Conservation (phyloP, 2,797 vertebrate genomes). For the Phylloscopus collybita region DNA sequence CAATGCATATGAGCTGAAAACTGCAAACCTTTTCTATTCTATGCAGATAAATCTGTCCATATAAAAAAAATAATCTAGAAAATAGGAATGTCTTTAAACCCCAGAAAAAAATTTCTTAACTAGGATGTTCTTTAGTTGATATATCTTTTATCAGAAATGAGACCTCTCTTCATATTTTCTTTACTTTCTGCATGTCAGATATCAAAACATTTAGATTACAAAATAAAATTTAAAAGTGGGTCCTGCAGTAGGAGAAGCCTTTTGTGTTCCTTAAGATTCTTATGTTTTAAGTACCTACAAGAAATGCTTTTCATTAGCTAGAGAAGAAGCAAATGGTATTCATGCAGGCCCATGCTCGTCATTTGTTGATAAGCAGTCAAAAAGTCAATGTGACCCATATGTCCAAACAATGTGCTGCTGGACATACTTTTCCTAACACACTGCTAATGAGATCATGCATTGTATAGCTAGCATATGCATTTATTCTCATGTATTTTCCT, state of each 20-base stretch:
- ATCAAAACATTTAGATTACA: not conserved
- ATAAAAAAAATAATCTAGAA: not conserved
- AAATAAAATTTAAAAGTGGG: not conserved
- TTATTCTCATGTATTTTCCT: not conserved
- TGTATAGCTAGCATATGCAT: not conserved
- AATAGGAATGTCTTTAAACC: not conserved
- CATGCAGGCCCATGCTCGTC: not conserved
- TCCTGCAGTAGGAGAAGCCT: not conserved
- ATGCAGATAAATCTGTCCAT: not conserved
- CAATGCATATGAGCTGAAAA: not conserved
- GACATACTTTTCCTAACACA: not conserved
- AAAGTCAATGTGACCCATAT: not conserved
- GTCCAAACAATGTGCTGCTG: not conserved
- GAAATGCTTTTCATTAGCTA: slow-evolving; percentile 2
- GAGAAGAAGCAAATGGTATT: not conserved
- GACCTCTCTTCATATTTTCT: not conserved
- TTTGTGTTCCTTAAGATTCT: not conserved
- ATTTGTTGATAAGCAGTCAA: slow-evolving; percentile 3
- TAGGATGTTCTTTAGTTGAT: not conserved
- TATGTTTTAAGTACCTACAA: not conserved
- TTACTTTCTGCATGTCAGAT: not conserved
- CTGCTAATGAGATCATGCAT: not conserved
- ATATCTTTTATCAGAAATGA: not conserved
- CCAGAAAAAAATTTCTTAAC: not conserved
- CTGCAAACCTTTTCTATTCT: not conserved